Evolutionary conservation across 2,888 invertebrate species (phyloP), one percentile per base, ranked within the genome.

Genomic region (Maniola hyperantus): DNA sequence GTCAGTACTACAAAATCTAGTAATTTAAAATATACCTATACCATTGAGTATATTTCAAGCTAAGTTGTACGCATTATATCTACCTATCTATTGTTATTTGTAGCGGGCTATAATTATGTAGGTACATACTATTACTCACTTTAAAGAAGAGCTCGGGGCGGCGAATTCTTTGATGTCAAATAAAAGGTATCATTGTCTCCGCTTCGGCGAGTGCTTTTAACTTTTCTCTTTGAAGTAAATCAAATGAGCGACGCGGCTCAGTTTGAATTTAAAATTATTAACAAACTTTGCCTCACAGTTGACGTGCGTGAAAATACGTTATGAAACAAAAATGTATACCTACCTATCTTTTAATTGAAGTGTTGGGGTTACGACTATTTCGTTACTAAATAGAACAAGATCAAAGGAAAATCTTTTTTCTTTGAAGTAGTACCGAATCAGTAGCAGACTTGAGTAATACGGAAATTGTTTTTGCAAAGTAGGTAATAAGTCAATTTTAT

Each of bases 101-200:
- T 76, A 72, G 73, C 72, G 58, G 69, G 72, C 71, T 77, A 72
- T 72, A 70, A 64, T 63, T 70, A 70, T 13, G 13, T n/a, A n/a
- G n/a, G n/a, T 51, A 50, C 50, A 10, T 51, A 55, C 68, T 70
- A 71, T 63, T 63, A 63, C 68, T 72, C 74, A 70, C 71, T 73
- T 73, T 68, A 72, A 74, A 78, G 76, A 77, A 78, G 76, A 82
- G 77, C 77, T 70, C 71, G 77, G 79, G 81, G 80, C 80, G 82
- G 80, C 73, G 77, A 77, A 72, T 80, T 81, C 85, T 88, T 88
- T 87, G 85, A 87, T 85, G 84, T 85, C 79, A 81, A 85, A 87
- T 86, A 84, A 85, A 87, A 85, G 84, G 84, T 84, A 86, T 87
- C 83, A 85, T 87, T 86, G 87, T 85, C 84, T 84, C 80, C 82